Evolutionary conservation across 1,140 invertebrate genomes (phyloP).

Genomic region (Leptopilina clavipes): DNA sequence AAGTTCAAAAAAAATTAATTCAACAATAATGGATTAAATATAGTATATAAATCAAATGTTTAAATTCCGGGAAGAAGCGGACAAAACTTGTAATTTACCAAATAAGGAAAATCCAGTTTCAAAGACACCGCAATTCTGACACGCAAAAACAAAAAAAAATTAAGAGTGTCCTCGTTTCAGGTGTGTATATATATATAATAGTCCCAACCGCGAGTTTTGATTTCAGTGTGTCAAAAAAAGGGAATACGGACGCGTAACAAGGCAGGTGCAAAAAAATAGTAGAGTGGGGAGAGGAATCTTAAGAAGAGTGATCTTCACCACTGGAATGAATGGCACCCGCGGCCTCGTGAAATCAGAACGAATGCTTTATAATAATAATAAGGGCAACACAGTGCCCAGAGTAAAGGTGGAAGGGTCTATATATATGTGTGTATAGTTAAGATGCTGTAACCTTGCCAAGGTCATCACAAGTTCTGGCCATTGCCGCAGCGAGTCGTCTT

Average conservation of each 20-base stretch:
- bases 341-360: slow-evolving; percentile 60
- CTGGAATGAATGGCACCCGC: slow-evolving; percentile 60
- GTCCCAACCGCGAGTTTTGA: slow-evolving; percentile 52
- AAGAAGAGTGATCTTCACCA: slow-evolving; percentile 43
- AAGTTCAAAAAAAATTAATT: neutral
- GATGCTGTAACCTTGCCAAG: slow-evolving; percentile 70
- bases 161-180: slow-evolving; percentile 38
- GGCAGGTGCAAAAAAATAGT: slow-evolving; percentile 14
- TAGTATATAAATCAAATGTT: slow-evolving; percentile 35
- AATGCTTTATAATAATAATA: slow-evolving; percentile 63
- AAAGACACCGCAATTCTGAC: slow-evolving; percentile 30
- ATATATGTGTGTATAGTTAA: slow-evolving; percentile 56
- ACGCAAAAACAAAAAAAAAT: slow-evolving; percentile 36
- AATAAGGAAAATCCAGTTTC: slow-evolving; percentile 30
- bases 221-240: slow-evolving; percentile 51
- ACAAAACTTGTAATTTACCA: slow-evolving; percentile 8
- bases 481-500: slow-evolving; percentile 64
- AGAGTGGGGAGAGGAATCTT: neutral
- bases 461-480: slow-evolving; percentile 67
- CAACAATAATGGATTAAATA: slow-evolving; percentile 33
- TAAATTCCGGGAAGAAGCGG: slow-evolving; percentile 26
- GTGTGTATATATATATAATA: neutral
- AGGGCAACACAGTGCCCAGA: slow-evolving; percentile 47
- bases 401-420: slow-evolving; percentile 52
- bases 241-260: slow-evolving; percentile 48